phyloP scores from a whole-genome alignment of 2,797 vertebrate genomes.

The Sebastes iracundus region DNA sequence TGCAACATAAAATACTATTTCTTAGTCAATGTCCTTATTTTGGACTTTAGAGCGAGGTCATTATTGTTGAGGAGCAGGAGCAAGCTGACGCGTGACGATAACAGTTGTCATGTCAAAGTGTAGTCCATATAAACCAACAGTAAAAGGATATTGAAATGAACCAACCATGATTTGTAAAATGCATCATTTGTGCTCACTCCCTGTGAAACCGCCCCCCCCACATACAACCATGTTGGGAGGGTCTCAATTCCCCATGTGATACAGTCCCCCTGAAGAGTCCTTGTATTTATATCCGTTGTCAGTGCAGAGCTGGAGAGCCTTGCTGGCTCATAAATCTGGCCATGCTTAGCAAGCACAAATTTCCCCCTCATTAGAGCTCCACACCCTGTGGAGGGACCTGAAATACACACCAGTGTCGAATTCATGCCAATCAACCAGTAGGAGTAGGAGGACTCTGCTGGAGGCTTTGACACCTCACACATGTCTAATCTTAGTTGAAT shows the following conservation, averaged over 20 bases:
- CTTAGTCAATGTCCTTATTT: not conserved
- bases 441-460: conserved; percentile 1
- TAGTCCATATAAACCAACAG: not conserved
- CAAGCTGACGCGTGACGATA: not conserved
- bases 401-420: conserved; percentile 55
- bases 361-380: conserved; percentile 71
- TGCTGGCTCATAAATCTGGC: conserved; percentile 73
- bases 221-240: conserved; percentile 29
- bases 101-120: not conserved
- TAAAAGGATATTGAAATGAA: conserved; percentile 4
- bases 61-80: not conserved
- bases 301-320: conserved; percentile 60
- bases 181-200: conserved; percentile 24
- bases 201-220: conserved; percentile 19
- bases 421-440: conserved; percentile 37
- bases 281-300: conserved; percentile 77
- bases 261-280: conserved; percentile 48
- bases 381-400: conserved; percentile 54
- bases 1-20: not conserved
- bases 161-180: conserved; percentile 25
- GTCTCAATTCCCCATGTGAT: conserved; percentile 46
- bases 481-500: not conserved
- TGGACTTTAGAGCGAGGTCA: not conserved
- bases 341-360: conserved; percentile 78
- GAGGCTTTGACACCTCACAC: conserved; percentile 16